Evolutionary conservation across 2,113 vertebrate species (phyloP), one percentile per base, ranked within the genome.

Genomic region (Alligator sinensis): DNA sequence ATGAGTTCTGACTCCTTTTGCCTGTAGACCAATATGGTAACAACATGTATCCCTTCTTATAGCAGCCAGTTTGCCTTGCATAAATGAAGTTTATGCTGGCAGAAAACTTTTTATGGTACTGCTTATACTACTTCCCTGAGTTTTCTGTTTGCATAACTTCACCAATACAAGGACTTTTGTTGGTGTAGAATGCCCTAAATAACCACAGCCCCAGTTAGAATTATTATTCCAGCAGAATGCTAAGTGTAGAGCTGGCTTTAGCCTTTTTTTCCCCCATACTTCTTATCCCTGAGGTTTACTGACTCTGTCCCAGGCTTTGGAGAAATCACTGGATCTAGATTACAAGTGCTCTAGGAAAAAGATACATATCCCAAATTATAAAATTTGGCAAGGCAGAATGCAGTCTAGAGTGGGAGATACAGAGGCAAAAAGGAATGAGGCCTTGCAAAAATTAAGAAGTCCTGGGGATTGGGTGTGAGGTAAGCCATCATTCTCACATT

Each of bases 161-260:
- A 91, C n/a, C 30, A 82, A 80, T 72, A 38, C 55, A 19, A 80
- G 93, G 88, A 92, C 61, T 91, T 96, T 62, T 38, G 70, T 75
- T 77, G 75, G 22, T 66, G 82, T 8, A 60, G 61, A 87, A 38
- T 66, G 54, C 0, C 91, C 64, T 93, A 95, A 96, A 96, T 93
- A 93, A 95, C 17, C 61, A 82, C 5, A 77, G 74, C 30, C 74
- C 17, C 85, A 79, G 85, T 88, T 0, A 22, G 77, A 86, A 82
- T 64, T 68, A 89, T 63, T 72, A 87, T 4, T 47, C 59, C 81
- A 28, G 77, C 64, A 12, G 15, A 85, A 55, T 90, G 94, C 85
- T 91, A 94, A 2, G 15, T 5, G 10, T 17, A 57, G 38, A 75
- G 82, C 54, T 75, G 2, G 2, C n/a, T 85, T 70, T 15, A 89